Conservation (phyloP, 2,888 invertebrate genomes). For the Anoplius nigerrimus region DNA sequence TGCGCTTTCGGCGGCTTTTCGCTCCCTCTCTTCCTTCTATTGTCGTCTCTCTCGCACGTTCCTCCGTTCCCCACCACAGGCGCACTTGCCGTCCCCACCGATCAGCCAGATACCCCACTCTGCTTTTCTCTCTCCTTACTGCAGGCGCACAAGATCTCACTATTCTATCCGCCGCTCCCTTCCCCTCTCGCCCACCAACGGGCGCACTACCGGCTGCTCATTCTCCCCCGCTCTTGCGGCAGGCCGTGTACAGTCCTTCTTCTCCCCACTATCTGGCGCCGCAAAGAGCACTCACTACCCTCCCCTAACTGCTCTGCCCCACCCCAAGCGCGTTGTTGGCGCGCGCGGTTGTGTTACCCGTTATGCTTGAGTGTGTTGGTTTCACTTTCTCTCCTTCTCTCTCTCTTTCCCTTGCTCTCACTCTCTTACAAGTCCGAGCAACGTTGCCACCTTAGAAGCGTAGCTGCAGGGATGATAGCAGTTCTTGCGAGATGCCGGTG, state of each 20-base stretch:
- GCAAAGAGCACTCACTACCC: constrained; percentile 28
- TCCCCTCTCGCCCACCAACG: constrained; percentile 33
- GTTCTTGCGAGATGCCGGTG: constrained; percentile 3
- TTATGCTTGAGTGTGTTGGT: constrained; percentile 29
- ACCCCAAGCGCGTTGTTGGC: constrained; percentile 28
- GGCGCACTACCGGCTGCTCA: constrained; percentile 5
- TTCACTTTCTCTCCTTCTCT: background rate
- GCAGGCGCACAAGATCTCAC: constrained; percentile 38
- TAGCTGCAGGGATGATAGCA: constrained; percentile 48
- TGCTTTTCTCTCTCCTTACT: constrained; percentile 37
- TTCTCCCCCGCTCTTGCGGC: constrained; percentile 26
- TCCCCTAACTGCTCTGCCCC: constrained; percentile 29
- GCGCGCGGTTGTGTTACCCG: constrained; percentile 50
- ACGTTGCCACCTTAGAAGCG: constrained; percentile 51
- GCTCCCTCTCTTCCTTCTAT: constrained; percentile 46
- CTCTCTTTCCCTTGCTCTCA: too few species aligned
- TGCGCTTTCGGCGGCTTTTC: constrained; percentile 67
- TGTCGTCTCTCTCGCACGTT: constrained; percentile 39
- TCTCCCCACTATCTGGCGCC: constrained; percentile 32
- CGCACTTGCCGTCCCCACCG: background rate
- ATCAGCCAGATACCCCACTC: constrained; percentile 20
- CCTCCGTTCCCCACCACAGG: constrained; percentile 8
- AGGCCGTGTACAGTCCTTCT: constrained; percentile 20
- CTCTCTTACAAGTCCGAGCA: constrained; percentile 13
- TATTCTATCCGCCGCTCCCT: background rate